Evolutionary conservation across 1,140 invertebrate genomes (phyloP), one percentile per base, ranked within the genome.

Genomic region (Drosophila azteca): DNA sequence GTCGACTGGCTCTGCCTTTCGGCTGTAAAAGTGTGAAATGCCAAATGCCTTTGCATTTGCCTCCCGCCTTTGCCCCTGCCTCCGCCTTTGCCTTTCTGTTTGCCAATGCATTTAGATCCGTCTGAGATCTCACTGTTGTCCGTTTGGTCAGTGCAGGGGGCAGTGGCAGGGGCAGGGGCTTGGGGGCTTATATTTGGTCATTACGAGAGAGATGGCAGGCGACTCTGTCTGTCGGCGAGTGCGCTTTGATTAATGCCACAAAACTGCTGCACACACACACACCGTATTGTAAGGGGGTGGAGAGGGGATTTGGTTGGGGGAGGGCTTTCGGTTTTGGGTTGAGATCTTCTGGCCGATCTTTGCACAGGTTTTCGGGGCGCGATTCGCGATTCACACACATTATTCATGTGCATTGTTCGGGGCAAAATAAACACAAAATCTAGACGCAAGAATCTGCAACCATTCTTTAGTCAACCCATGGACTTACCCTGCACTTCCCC

Each of bases 341-440:
- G 35, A 70, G 67, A 70, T 70, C 67, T 85, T 85, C 48, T 49
- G 79, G 62, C 70, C 63, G 79, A 84, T 84, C 82, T 85, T 74
- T 77, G 77, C 84, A 79, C 83, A 87, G 79, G 84, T 83, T 83
- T 82, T 88, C 64, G 54, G 64, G 55, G 45, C 77, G 72, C 81
- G 83, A 88, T 88, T 88, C 83, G 72, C 81, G 83, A 88, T 88
- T 88, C 83, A 88, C 83, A 88, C 83, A 88, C 83, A 88, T 88
- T 88, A 88, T 88, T 88, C 83, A 88, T 88, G 83, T 82, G 82
- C 81, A 85, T 85, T 88, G 83, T 88, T 88, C 68, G 57, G 50
- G 66, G 76, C 66, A 66, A 88, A 89, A 88, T 89, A 83, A 83
- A 89, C 83, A 89, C 83, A 88, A 88, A 87, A 88, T 83, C 83